Base-by-base conservation (phyloP, 2,888 invertebrate genomes). In the Orthonevra nobilis region DNA sequence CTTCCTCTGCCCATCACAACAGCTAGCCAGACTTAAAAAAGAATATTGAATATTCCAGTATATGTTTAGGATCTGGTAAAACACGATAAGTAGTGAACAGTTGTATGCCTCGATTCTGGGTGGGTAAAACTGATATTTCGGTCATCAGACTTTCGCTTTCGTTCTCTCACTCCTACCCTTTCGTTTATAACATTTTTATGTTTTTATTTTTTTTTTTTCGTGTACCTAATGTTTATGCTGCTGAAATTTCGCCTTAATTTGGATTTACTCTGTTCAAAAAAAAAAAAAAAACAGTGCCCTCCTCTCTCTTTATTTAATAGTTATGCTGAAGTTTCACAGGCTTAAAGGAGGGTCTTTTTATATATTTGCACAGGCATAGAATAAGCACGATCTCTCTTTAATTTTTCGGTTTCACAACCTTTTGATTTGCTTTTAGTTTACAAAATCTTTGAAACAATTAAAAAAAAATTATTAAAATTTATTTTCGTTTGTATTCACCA, bases 151-250 rank as follows among this genome's bases (percentile, higher is more conserved):
- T n/a, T n/a, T n/a, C n/a, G n/a, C n/a, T n/a, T n/a, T n/a, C n/a
- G n/a, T n/a, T n/a, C n/a, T n/a, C n/a, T n/a, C n/a, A n/a, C n/a
- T n/a, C n/a, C n/a, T n/a, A n/a, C n/a, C n/a, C n/a, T n/a, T n/a
- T n/a, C n/a, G n/a, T n/a, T n/a, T n/a, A n/a, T n/a, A n/a, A n/a
- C n/a, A n/a, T n/a, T n/a, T n/a, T n/a, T n/a, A n/a, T n/a, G n/a
- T n/a, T n/a, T n/a, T n/a, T n/a, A n/a, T n/a, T n/a, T 23, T 23
- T 5, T 17, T 7, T 14, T 19, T 4, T 28, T 20, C 4, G 1
- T 64, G 64, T 52, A 64, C 52, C 64, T 64, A 64, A 64, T 64
- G 42, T 64, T 64, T 50, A 34, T 44, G n/a, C n/a, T n/a, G n/a
- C n/a, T n/a, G n/a, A n/a, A n/a, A n/a, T n/a, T n/a, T n/a, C n/a